phyloP scores from a whole-genome alignment of 2,113 vertebrate genomes.

The Spermophilus dauricus region DNA sequence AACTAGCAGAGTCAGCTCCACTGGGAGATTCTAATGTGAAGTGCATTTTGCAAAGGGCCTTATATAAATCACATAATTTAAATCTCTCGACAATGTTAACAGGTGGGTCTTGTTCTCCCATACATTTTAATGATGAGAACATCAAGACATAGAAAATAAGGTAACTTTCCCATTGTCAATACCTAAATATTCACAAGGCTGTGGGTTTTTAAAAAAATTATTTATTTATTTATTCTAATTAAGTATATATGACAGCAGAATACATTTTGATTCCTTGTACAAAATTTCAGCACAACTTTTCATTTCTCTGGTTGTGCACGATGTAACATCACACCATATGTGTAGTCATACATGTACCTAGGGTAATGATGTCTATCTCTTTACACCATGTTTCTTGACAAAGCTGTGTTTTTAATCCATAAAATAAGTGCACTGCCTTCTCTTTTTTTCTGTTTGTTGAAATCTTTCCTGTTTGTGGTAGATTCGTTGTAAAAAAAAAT shows the following conservation, averaged over 20 bases:
- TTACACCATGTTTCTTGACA: neutral
- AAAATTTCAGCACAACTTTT: too few species aligned
- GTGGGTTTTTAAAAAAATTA: neutral
- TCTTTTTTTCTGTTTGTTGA: neutral
- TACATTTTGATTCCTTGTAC: too few species aligned
- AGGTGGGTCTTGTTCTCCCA: neutral
- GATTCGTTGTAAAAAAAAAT: neutral
- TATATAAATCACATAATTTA: neutral
- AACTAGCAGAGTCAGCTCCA: neutral
- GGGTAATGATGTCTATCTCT: too few species aligned
- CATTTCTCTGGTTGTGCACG: too few species aligned
- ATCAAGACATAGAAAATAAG: neutral
- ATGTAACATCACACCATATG: too few species aligned
- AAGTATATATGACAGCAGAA: too few species aligned
- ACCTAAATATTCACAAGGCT: neutral
- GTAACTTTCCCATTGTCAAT: neutral
- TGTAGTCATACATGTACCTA: too few species aligned
- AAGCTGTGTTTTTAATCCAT: neutral
- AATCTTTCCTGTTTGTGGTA: neutral
- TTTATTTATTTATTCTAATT: too few species aligned
- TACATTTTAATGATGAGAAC: neutral
- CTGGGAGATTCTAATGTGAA: neutral
- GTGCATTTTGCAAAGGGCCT: neutral
- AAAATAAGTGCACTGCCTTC: neutral
- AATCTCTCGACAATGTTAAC: neutral